Evolutionary conservation across 2,113 vertebrate genomes (phyloP), one percentile per base, ranked within the genome.

Genomic region (Takifugu flavidus): DNA sequence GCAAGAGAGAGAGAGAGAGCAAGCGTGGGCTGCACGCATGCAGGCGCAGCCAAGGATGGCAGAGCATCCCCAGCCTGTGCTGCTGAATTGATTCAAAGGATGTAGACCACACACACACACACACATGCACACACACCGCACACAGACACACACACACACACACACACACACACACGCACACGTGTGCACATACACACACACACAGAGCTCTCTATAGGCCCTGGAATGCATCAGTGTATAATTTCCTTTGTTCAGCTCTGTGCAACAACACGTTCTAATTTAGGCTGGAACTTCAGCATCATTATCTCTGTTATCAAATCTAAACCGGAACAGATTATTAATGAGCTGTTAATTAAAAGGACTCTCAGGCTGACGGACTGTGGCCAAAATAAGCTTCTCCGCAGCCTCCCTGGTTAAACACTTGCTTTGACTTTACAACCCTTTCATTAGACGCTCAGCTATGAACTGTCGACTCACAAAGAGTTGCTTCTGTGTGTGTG

Each of bases 231-330:
- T 72, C 71, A 72, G 42, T 55, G 62, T 59, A 54, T 62, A 43
- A 65, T 66, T 74, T 57, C 49, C 74, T 79, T 82, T 79, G 73
- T 79, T 79, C 70, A 29, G 55, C 55, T 73, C 46, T 5, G 62
- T 54, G 58, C 47, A 77, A 60, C 65, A 51, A 69, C 29, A 44
- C 50, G 51, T 11, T 20, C 20, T 20, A 20, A 20, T 20, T 20
- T 13, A 34, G 31, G 0, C 34, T 63, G 43, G 2, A 63, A 67
- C 54, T 56, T 50, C 50, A 34, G 60, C 12, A 13, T 4, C n/a
- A 25, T 4, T 53, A 45, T 60, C 10, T n/a, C 3, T 11, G 27
- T 3, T 20, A 27, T 47, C 45, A 39, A 8, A 39, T 1, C 34
- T 39, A 39, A 39, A 34, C 4, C 34, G 34, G 7, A 39, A 2